Conservation (phyloP, 2,797 vertebrate genomes). For the Intellagama lesueurii region DNA sequence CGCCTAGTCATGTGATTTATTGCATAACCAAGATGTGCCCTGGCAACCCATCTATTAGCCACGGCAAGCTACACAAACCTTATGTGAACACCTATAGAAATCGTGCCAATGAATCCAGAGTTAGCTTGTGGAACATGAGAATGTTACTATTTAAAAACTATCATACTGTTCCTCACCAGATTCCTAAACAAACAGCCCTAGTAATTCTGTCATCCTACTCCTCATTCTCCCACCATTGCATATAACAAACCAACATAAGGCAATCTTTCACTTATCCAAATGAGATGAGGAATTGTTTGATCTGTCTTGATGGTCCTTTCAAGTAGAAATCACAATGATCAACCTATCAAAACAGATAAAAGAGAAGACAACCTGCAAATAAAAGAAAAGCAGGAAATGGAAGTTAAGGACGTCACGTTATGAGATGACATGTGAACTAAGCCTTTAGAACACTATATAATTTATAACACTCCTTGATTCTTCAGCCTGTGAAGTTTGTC, state of each 20-base stretch:
- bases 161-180: not conserved
- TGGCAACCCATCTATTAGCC: too few relatives aligned
- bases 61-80: too few relatives aligned
- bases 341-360: not conserved
- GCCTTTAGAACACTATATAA: too few relatives aligned
- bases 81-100: too few relatives aligned
- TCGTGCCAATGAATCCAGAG: not conserved
- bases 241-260: not conserved
- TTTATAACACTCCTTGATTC: too few relatives aligned
- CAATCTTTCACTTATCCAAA: too few relatives aligned
- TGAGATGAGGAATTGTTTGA: not conserved
- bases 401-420: too few relatives aligned
- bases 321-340: not conserved
- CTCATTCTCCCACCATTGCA: not conserved
- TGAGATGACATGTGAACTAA: too few relatives aligned
- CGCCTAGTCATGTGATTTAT: too few relatives aligned
- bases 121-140: not conserved
- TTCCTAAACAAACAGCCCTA: not conserved
- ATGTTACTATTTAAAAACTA: not conserved
- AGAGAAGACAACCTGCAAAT: not conserved
- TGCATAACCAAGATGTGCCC: too few relatives aligned
- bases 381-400: not conserved
- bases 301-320: not conserved
- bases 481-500: too few relatives aligned
- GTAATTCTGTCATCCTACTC: not conserved